These are phyloP conservation scores for Argya squamiceps DNA, from an alignment of 2,797 vertebrate species.

Conservation along the genomic window DNA sequence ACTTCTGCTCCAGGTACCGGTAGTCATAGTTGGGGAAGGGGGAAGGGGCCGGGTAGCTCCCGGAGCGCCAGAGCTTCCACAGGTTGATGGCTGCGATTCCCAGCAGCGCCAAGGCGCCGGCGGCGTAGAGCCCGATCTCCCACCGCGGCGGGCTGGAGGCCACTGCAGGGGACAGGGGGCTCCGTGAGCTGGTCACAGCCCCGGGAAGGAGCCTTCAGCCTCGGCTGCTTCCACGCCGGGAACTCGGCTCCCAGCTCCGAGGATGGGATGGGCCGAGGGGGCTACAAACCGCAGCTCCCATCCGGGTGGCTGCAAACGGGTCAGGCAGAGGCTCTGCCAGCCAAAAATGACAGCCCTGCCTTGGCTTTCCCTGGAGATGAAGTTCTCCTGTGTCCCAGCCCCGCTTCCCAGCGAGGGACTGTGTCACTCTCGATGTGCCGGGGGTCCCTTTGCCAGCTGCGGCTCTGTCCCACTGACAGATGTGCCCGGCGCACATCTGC, in stretches of 20 bases:
- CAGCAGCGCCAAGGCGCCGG: conserved; percentile 88
- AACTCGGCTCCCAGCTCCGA: rapidly evolving
- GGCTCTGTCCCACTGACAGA: rapidly evolving
- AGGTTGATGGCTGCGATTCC: conserved; percentile 88
- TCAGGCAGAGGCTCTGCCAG: not conserved
- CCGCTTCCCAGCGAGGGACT: rapidly evolving
- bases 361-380: not conserved
- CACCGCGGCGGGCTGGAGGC: conserved; percentile 83
- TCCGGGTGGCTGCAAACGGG: rapidly evolving
- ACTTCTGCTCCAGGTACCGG: conserved; percentile 94
- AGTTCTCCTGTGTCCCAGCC: not conserved
- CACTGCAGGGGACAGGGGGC: not conserved
- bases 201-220: not conserved
- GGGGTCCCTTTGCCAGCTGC: not conserved
- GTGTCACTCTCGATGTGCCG: rapidly evolving
- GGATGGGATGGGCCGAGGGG: rapidly evolving
- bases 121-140: conserved; percentile 91
- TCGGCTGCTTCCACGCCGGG: rapidly evolving
- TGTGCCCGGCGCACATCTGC: not conserved
- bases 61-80: conserved; percentile 95
- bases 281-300: not conserved
- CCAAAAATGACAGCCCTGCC: rapidly evolving
- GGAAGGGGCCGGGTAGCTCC: conserved; percentile 90
- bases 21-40: conserved; percentile 98
- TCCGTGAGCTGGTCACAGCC: rapidly evolving